phyloP scores from a whole-genome alignment of 2,797 vertebrate species.

The Chaetodon trifasciatus region DNA sequence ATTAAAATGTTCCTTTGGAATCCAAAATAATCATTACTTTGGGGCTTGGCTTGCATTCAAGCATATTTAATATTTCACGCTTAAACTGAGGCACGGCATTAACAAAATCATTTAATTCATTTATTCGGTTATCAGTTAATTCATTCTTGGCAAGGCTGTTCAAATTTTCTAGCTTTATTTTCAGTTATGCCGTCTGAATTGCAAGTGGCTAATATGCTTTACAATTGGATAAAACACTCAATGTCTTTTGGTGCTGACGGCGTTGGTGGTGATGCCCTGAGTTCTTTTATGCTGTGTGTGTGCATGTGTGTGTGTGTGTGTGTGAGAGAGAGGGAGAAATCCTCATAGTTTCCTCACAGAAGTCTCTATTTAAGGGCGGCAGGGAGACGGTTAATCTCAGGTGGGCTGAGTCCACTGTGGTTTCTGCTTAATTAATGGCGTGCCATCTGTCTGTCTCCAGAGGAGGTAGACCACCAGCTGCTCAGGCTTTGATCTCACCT shows the following conservation, averaged over 20 bases:
- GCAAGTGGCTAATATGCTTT: constrained; percentile 34
- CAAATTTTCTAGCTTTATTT: constrained; percentile 50
- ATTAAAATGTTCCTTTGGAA: constrained; percentile 52
- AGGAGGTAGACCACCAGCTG: constrained; percentile 77
- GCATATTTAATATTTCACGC: constrained; percentile 56
- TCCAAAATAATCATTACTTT: constrained; percentile 62
- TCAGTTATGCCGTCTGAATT: constrained; percentile 41
- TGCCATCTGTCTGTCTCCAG: constrained; percentile 81
- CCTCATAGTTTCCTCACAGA: constrained; percentile 43
- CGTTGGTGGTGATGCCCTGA: constrained; percentile 17
- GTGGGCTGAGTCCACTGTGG: constrained; percentile 73
- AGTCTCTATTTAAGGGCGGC: constrained; percentile 57
- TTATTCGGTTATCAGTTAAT: constrained; percentile 57
- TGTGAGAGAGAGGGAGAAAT: constrained; percentile 3
- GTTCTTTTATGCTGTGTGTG: constrained; percentile 27
- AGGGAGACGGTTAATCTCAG: constrained; percentile 67
- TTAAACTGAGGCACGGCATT: constrained; percentile 44
- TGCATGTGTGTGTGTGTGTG: constrained; percentile 17
- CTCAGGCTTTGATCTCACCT: constrained; percentile 81
- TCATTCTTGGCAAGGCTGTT: constrained; percentile 46
- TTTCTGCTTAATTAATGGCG: constrained; percentile 82
- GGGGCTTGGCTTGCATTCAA: constrained; percentile 56
- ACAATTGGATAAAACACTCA: constrained; percentile 40
- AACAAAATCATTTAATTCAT: constrained; percentile 55
- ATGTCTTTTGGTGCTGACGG: constrained; percentile 26